These are phyloP conservation scores for Rousettus leschenaultii DNA, from an alignment of 2,113 vertebrate genomes.

Conservation along the genomic window DNA sequence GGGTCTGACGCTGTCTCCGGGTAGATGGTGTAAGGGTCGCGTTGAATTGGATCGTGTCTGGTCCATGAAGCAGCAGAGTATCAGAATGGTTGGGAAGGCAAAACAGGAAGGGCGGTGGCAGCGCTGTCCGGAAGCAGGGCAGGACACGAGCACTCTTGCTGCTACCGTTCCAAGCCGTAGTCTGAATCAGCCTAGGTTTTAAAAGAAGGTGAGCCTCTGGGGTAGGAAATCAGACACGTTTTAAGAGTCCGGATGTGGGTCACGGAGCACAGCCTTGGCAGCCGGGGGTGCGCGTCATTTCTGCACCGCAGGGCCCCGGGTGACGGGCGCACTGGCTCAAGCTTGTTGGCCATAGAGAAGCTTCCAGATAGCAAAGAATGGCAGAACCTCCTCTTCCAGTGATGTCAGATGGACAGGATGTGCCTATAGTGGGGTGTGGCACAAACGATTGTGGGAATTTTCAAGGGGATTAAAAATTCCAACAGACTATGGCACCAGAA, in stretches of 20 bases:
- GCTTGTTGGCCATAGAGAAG: slow-evolving; percentile 96
- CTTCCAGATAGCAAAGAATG: slow-evolving; percentile 85
- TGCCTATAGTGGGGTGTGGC: slow-evolving; percentile 87
- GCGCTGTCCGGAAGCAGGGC: not conserved
- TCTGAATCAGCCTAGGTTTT: not conserved
- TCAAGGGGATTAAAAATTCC: slow-evolving; percentile 90
- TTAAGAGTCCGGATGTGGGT: slow-evolving; percentile 87
- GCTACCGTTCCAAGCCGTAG: not conserved
- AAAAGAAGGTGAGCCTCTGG: slow-evolving; percentile 3
- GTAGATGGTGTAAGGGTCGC: not conserved
- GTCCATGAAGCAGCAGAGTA: slow-evolving; percentile 76
- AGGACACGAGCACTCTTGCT: not conserved
- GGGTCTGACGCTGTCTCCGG: not conserved
- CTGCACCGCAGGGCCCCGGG: slow-evolving; percentile 96
- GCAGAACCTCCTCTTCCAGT: slow-evolving; percentile 85
- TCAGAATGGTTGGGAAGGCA: slow-evolving; percentile 44
- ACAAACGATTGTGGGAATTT: slow-evolving; percentile 91
- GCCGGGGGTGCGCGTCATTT: slow-evolving; percentile 97
- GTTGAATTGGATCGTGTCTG: slow-evolving; percentile 62
- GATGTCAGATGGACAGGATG: slow-evolving; percentile 92
- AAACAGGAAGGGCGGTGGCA: slow-evolving; percentile 41
- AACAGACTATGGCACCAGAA: slow-evolving; percentile 97
- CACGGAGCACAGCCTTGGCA: slow-evolving; percentile 98
- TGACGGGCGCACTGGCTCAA: slow-evolving; percentile 95
- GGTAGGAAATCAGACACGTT: slow-evolving; percentile 58